Percentiles rank a stretch among this genome's conserved stretches.
These are phyloP conservation scores for Varecia variegata DNA, from an alignment of 2,797 vertebrate species.

Conservation along the genomic window DNA sequence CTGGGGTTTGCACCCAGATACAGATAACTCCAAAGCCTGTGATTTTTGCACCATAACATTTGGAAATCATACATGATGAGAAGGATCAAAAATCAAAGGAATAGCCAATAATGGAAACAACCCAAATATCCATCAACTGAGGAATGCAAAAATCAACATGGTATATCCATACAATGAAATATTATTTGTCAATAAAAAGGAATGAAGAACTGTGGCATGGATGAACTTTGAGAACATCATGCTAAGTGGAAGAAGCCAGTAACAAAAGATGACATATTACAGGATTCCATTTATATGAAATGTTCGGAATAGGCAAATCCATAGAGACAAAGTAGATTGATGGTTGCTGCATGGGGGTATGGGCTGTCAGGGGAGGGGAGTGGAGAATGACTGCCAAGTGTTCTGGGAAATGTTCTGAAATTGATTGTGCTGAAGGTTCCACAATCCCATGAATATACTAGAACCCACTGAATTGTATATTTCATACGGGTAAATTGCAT, in stretches of 20 bases:
- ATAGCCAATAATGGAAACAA: neutral
- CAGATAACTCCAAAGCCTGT: neutral
- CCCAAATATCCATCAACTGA: neutral
- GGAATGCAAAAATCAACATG: neutral
- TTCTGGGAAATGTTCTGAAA: neutral
- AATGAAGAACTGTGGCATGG: neutral
- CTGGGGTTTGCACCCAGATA: neutral
- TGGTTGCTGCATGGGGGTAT: neutral
- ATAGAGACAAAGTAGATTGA: neutral
- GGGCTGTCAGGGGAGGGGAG: neutral
- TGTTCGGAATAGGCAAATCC: neutral
- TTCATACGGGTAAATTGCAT: neutral
- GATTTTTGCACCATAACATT: neutral
- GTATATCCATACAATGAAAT: neutral
- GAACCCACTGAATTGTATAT: neutral
- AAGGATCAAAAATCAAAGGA: neutral
- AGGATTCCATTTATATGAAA: neutral
- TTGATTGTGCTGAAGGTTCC: neutral
- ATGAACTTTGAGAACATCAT: neutral
- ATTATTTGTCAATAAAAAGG: neutral
- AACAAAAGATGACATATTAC: neutral
- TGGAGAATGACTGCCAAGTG: neutral
- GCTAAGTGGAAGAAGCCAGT: neutral
- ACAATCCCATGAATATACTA: neutral
- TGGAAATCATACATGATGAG: fast-evolving